These are phyloP conservation scores for Amphiura filiformis DNA, from an alignment of 35 echinoderm and acorn worm genomes.

Conservation along the genomic window DNA sequence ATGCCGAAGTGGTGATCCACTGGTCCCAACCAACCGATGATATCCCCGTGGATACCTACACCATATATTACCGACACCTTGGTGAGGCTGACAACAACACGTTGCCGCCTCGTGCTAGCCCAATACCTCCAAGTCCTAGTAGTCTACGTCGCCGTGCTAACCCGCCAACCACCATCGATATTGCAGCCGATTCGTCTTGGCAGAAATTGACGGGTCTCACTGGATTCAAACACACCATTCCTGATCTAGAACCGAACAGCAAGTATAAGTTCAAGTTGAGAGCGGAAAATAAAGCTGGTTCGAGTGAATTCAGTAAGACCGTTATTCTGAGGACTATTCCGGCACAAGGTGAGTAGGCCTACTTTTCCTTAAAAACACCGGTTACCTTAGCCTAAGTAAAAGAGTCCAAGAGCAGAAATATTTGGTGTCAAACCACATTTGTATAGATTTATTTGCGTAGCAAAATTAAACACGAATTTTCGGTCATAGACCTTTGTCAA, in stretches of 20 bases:
- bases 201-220: constrained; percentile 35
- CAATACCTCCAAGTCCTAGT: constrained; percentile 26
- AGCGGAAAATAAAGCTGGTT: constrained; percentile 49
- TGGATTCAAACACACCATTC: not conserved
- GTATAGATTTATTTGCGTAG: no score
- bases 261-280: constrained; percentile 65
- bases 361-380: no score
- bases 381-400: no score
- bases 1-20: constrained; percentile 29
- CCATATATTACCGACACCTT: constrained; percentile 59
- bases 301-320: constrained; percentile 43
- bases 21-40: constrained; percentile 47
- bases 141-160: not conserved
- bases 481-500: no score
- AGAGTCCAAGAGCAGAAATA: no score
- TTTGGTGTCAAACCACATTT: no score
- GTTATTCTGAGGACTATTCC: constrained; percentile 51
- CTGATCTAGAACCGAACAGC: constrained; percentile 34
- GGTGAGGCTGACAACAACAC: not conserved
- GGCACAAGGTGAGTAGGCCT: constrained; percentile 61
- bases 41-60: constrained; percentile 60
- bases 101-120: constrained; percentile 20
- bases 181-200: constrained; percentile 30
- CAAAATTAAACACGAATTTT: no score
- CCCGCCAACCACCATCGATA: not conserved